phyloP scores from a whole-genome alignment of 2,113 vertebrate species.

The Nyctereutes procyonoides region DNA sequence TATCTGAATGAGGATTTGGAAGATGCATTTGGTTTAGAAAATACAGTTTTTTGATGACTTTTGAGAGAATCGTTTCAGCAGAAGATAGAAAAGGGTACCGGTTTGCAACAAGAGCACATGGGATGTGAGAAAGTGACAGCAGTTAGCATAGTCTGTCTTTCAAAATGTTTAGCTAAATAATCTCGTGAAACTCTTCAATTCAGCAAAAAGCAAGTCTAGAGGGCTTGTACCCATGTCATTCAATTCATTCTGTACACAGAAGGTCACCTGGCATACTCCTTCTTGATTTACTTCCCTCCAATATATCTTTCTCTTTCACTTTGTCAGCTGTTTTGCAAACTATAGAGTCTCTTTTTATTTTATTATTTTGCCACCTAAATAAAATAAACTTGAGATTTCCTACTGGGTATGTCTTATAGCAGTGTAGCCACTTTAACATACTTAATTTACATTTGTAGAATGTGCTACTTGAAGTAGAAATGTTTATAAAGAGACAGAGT shows the following conservation, averaged over 20 bases:
- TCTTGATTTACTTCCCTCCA: background rate
- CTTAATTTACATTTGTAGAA: constrained; percentile 39
- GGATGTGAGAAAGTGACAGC: background rate
- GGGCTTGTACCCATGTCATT: background rate
- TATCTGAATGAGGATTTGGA: background rate
- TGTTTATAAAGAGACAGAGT: constrained; percentile 6
- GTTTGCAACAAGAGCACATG: background rate
- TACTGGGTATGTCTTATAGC: background rate
- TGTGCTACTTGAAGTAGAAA: background rate
- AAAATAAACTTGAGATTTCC: background rate
- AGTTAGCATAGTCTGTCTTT: background rate
- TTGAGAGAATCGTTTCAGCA: background rate
- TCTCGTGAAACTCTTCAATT: background rate
- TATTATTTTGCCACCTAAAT: background rate
- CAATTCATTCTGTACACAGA: background rate
- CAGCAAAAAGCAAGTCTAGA: background rate
- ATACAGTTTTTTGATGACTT: background rate
- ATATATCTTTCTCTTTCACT: background rate
- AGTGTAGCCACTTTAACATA: background rate
- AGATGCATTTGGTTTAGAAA: background rate
- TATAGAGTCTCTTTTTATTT: background rate
- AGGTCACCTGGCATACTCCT: background rate
- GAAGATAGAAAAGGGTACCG: background rate
- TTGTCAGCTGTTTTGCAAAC: background rate
- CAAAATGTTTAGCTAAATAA: background rate